Evolutionary conservation across 2,888 invertebrate species (phyloP), one percentile per base, ranked within the genome.

Genomic region (Deroplatys truncata): DNA sequence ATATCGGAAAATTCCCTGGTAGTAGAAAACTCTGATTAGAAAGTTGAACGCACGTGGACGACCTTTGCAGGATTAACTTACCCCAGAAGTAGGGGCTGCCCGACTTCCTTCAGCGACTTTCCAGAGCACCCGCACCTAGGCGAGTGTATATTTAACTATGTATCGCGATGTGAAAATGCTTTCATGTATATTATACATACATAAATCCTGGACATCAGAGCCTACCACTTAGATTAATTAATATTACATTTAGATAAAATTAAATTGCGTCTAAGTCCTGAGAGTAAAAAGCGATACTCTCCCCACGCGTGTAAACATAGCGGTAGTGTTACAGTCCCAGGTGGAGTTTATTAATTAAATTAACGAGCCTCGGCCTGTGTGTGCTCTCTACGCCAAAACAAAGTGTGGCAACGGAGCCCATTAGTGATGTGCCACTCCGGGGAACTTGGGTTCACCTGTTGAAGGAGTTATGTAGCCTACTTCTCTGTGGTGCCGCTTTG

Each of bases 141-240:
- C 5, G 56, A 16, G 16, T 56, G 16, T 56, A 56, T 56, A 15
- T 56, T 56, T 31, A 25, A 25, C 25, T 35, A n/a, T 31, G n/a
- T 31, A 35, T n/a, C 16, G 35, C n/a, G 25, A 35, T 35, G 15
- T 20, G 35, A 20, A 16, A 35, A 85, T 35, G 35, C 13, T 35
- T 35, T 85, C 43, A 25, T 85, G 85, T 35, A 85, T 35, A 85
- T 85, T n/a, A 16, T 49, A 13, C 49, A 16, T 49, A 13, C 15
- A 49, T 49, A 85, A 49, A 85, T 82, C 25, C 82, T 82, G 56
- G 20, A 82, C 28, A 82, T 86, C 31, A 86, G 56, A 86, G 28
- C 43, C 28, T 72, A 82, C 82, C 86, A 86, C 86, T 86, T 82
- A 86, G 16, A 82, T 86, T 86, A 86, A 86, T 86, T 86, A 86